Evolutionary conservation across 2,888 invertebrate genomes (phyloP).

Genomic region (Epicampocera succincta): DNA sequence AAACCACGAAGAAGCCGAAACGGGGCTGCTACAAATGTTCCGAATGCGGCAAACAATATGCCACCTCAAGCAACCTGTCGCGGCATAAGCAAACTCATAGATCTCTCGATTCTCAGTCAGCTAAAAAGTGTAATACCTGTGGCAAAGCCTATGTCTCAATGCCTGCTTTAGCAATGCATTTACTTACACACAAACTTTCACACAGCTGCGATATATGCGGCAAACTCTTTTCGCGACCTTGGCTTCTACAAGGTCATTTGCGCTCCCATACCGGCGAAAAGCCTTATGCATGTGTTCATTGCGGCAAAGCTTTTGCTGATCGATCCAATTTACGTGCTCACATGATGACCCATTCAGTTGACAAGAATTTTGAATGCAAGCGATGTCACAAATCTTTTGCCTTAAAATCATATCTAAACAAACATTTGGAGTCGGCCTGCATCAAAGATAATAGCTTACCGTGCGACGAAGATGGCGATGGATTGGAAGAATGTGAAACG

Average conservation of each 20-base stretch:
- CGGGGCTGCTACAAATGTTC: conserved; percentile 87
- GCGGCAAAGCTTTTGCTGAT: conserved; percentile 97
- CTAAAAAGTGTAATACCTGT: conserved; percentile 97
- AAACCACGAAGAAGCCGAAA: conserved; percentile 76
- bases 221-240: conserved; percentile 96
- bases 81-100: conserved; percentile 96
- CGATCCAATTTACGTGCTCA: conserved; percentile 96
- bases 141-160: conserved; percentile 98
- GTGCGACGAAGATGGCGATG: conserved; percentile 56
- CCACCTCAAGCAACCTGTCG: conserved; percentile 94
- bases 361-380: conserved; percentile 93
- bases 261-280: conserved; percentile 96
- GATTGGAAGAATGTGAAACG: conserved; percentile 28
- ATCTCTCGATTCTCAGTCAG: conserved; percentile 95
- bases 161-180: conserved; percentile 98
- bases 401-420: conserved; percentile 96
- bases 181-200: conserved; percentile 94
- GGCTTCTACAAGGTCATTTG: conserved; percentile 94
- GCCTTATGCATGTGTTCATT: conserved; percentile 96
- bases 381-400: conserved; percentile 95
- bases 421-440: conserved; percentile 96
- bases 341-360: conserved; percentile 96
- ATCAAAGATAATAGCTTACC: conserved; percentile 82
- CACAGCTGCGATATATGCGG: conserved; percentile 96
- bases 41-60: conserved; percentile 95